These are phyloP conservation scores for Steinernema scapterisci DNA, from an alignment of 2,888 invertebrate genomes.

Conservation along the genomic window DNA sequence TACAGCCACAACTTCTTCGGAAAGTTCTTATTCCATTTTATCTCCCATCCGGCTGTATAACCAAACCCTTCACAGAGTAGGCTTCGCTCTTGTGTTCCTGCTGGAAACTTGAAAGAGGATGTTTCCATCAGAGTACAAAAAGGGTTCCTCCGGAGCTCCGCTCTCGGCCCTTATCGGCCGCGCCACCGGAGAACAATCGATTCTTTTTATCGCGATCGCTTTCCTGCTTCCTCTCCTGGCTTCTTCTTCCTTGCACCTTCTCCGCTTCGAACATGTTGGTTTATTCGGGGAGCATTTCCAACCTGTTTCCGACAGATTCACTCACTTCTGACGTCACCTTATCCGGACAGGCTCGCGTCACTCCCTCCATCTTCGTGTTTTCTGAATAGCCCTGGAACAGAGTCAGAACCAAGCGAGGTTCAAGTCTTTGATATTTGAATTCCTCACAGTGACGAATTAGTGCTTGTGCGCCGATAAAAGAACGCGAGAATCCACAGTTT, in stretches of 20 bases:
- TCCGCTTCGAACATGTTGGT: neutral
- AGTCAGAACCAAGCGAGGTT: neutral
- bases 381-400: neutral
- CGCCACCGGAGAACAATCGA: constrained; percentile 23
- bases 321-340: neutral
- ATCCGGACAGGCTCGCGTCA: too few species aligned
- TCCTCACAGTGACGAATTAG: neutral
- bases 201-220: constrained; percentile 4
- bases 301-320: neutral
- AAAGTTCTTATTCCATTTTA: too few species aligned
- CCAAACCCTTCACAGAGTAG: too few species aligned
- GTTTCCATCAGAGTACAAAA: constrained; percentile 1
- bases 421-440: neutral
- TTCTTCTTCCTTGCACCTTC: neutral
- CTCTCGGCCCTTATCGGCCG: constrained; percentile 15
- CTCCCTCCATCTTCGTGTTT: too few species aligned
- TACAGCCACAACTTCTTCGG: too few species aligned
- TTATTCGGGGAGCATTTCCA: neutral
- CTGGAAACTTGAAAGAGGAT: neutral
- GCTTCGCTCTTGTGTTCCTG: too few species aligned
- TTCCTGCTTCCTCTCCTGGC: neutral
- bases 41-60: too few species aligned
- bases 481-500: neutral
- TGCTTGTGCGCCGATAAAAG: neutral
- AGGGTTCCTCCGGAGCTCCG: neutral